Evolutionary conservation across 2,113 vertebrate genomes (phyloP).

Genomic region (Thomomys bottae): DNA sequence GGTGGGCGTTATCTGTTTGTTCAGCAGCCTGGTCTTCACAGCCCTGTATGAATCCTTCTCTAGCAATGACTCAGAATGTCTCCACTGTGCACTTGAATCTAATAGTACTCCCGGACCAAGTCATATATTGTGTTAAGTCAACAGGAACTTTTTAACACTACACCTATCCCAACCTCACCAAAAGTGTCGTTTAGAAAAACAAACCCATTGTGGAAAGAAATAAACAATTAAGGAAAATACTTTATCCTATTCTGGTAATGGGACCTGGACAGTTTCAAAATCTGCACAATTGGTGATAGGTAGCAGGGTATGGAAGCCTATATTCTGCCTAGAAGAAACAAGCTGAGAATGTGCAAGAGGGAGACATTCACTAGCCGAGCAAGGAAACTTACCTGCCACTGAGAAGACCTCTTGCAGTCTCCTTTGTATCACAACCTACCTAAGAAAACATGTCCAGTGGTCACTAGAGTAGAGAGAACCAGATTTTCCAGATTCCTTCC

Average conservation of each 20-base stretch:
- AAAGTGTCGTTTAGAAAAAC: background rate
- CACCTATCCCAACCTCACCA: background rate
- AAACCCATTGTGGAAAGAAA: conserved; percentile 1
- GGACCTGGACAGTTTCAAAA: no score
- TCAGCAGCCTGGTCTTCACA: background rate
- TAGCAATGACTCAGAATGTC: background rate
- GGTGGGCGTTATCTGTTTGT: background rate
- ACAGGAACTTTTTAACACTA: background rate
- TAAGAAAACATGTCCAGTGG: background rate
- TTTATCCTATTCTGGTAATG: background rate
- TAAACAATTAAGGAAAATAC: background rate
- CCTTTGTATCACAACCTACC: background rate
- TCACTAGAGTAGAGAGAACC: background rate
- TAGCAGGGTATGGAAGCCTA: background rate
- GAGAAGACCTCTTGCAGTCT: background rate
- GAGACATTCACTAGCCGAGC: background rate
- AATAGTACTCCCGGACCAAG: background rate
- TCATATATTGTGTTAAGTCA: background rate
- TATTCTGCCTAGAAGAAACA: background rate
- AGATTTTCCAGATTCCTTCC: background rate
- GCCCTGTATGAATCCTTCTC: background rate
- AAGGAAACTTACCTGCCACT: background rate
- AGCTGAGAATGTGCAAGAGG: background rate
- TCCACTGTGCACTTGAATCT: background rate
- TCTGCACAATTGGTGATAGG: no score